These are phyloP conservation scores for Siniperca chuatsi DNA, from an alignment of 2,113 vertebrate species.

Conservation along the genomic window DNA sequence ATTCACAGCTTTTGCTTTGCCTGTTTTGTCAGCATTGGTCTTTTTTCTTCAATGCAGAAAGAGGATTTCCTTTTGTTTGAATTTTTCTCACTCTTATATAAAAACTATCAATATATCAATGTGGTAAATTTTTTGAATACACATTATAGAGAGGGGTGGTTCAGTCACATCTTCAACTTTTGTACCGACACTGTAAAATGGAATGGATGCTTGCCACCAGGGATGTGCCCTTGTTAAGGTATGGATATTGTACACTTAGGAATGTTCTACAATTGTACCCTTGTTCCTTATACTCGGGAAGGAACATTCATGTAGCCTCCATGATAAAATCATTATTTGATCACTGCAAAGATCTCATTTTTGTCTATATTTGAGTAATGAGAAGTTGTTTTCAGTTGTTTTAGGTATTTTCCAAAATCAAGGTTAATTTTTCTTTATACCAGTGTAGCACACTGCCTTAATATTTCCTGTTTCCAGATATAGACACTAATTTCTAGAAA, in stretches of 20 bases:
- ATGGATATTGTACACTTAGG: not conserved
- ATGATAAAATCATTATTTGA: not conserved
- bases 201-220: not conserved
- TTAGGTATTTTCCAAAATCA: not conserved
- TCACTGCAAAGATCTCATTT: not conserved
- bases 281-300: not conserved
- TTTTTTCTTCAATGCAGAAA: not conserved
- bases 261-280: not conserved
- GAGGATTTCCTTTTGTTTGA: constrained; percentile 8
- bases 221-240: constrained; percentile 14
- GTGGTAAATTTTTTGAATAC: not conserved
- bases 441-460: not conserved
- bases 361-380: not conserved
- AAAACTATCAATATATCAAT: not conserved
- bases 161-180: not conserved
- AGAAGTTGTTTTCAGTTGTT: not conserved
- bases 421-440: not conserved
- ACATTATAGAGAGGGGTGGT: not conserved
- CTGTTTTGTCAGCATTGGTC: constrained; percentile 14
- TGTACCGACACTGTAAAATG: constrained; percentile 2
- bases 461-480: not conserved
- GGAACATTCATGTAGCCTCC: not conserved
- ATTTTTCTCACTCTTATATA: not conserved
- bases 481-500: not conserved
- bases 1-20: constrained; percentile 17